Percentiles rank a stretch among this genome's conserved stretches.
These are phyloP conservation scores for Drosophila nr. fundita DNA, from an alignment of 2,888 invertebrate genomes.

Conservation along the genomic window DNA sequence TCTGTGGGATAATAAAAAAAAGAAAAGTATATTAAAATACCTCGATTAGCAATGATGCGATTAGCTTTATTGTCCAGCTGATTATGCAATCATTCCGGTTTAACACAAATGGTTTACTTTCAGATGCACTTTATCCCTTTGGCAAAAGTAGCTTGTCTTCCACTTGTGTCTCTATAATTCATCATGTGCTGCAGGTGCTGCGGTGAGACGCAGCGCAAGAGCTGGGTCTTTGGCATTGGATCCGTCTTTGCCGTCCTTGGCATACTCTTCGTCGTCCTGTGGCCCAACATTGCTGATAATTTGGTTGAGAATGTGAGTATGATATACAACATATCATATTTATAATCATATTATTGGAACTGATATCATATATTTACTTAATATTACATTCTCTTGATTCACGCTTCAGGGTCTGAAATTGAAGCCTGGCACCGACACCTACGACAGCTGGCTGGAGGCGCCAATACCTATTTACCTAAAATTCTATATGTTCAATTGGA, in stretches of 20 bases:
- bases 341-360: neutral
- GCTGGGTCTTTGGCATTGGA: slow-evolving; percentile 84
- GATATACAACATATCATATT: neutral
- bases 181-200: slow-evolving; percentile 83
- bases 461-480: slow-evolving; percentile 93
- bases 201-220: slow-evolving; percentile 82
- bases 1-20: slow-evolving; percentile 21
- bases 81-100: slow-evolving; percentile 23
- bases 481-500: slow-evolving; percentile 92
- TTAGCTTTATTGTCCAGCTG: slow-evolving; percentile 19
- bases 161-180: slow-evolving; percentile 5
- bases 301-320: slow-evolving; percentile 79
- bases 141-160: slow-evolving; percentile 1
- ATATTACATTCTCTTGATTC: neutral
- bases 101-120: neutral
- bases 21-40: slow-evolving; percentile 28
- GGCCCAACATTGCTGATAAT: slow-evolving; percentile 75
- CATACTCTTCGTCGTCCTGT: slow-evolving; percentile 74
- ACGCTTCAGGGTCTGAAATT: slow-evolving; percentile 88
- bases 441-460: slow-evolving; percentile 91
- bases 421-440: slow-evolving; percentile 88
- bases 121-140: slow-evolving; percentile 37
- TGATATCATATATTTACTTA: neutral
- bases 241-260: slow-evolving; percentile 76
- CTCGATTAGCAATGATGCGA: slow-evolving; percentile 28